Evolutionary conservation across 2,113 vertebrate species (phyloP).

Genomic region (Ophthalmolycus amberensis): DNA sequence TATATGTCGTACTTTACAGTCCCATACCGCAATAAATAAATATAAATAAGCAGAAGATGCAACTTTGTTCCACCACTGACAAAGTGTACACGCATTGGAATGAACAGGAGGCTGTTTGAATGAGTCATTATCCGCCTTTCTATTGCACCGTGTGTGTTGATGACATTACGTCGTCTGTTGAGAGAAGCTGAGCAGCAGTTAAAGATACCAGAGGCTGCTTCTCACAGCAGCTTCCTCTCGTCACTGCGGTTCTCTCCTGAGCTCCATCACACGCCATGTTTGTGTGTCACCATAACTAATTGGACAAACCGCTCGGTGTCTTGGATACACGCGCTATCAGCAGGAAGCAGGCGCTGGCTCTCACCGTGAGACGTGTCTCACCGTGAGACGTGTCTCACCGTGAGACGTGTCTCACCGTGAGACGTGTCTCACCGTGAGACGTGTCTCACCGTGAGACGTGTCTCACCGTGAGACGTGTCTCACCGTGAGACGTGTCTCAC

Average conservation of each 20-base stretch:
- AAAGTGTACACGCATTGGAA: not conserved
- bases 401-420: too few relatives aligned
- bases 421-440: too few relatives aligned
- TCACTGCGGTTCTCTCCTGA: not conserved
- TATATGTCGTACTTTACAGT: not conserved
- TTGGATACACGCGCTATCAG: conserved; percentile 37
- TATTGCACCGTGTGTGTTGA: not conserved
- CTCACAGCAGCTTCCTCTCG: not conserved
- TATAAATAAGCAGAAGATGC: not conserved
- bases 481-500: too few relatives aligned
- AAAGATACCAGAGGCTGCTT: not conserved
- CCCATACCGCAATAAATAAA: too few relatives aligned
- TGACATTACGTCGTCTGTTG: not conserved
- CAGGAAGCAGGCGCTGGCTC: conserved; percentile 29
- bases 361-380: too few relatives aligned
- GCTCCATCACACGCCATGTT: not conserved
- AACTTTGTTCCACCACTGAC: not conserved
- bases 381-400: too few relatives aligned
- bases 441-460: too few relatives aligned
- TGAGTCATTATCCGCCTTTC: not conserved
- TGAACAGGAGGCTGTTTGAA: not conserved
- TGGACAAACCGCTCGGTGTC: not conserved
- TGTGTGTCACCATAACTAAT: conserved; percentile 6
- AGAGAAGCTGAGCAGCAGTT: not conserved
- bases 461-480: too few relatives aligned